Evolutionary conservation across 2,113 vertebrate genomes (phyloP).

Genomic region (Aphyosemion australe): DNA sequence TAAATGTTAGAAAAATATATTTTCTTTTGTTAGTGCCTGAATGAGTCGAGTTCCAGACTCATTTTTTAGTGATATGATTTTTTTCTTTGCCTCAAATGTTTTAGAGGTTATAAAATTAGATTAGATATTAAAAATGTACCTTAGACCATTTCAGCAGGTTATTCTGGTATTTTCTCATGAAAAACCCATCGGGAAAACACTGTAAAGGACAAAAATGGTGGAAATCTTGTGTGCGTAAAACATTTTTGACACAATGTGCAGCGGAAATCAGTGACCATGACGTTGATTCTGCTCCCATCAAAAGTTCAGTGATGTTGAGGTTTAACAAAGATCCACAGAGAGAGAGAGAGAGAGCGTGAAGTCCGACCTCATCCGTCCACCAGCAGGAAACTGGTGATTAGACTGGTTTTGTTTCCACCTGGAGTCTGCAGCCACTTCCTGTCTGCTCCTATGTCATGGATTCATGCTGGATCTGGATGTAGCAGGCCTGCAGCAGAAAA

Average conservation of each 20-base stretch:
- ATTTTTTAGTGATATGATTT: background rate
- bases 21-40: background rate
- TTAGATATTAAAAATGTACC: background rate
- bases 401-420: background rate
- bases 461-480: slow-evolving; percentile 95
- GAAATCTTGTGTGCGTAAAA: too few relatives aligned
- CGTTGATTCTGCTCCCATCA: too few relatives aligned
- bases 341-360: too few relatives aligned
- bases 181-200: too few relatives aligned
- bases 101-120: background rate
- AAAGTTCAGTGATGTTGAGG: too few relatives aligned
- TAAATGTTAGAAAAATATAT: background rate
- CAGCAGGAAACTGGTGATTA: background rate
- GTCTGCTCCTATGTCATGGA: slow-evolving; percentile 80
- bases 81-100: slow-evolving; percentile 7
- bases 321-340: too few relatives aligned
- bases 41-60: background rate
- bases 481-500: slow-evolving; percentile 86
- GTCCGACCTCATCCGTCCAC: background rate
- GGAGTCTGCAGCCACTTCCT: background rate
- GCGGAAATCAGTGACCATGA: too few relatives aligned
- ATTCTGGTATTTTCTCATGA: too few relatives aligned
- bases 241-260: too few relatives aligned
- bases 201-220: too few relatives aligned
- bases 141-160: background rate